These are phyloP conservation scores for Emydoidea blandingii DNA, from an alignment of 2,797 vertebrate genomes.

Conservation along the genomic window DNA sequence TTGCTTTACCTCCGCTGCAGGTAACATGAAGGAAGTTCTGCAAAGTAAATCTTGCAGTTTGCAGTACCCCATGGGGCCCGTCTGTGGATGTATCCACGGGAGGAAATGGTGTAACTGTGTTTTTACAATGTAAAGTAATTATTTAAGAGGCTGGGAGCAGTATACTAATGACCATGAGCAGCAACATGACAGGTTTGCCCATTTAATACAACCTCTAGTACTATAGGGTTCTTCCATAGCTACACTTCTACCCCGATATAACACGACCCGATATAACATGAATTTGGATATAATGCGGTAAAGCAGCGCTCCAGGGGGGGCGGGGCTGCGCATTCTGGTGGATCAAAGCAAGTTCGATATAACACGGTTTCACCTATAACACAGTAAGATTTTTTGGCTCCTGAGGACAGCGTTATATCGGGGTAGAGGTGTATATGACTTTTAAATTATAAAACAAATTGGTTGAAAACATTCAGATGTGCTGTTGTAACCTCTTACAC, in stretches of 20 bases:
- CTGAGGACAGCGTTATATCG: too few relatives aligned
- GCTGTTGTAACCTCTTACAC: not conserved
- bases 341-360: too few relatives aligned
- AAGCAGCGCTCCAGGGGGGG: too few relatives aligned
- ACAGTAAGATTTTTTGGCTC: too few relatives aligned
- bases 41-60: not conserved
- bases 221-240: not conserved
- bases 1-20: not conserved
- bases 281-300: too few relatives aligned
- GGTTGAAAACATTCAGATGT: not conserved
- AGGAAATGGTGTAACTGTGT: not conserved
- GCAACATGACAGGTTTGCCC: not conserved
- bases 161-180: not conserved
- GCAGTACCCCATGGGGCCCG: not conserved
- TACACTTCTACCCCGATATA: not conserved
- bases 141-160: not conserved
- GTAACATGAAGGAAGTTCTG: not conserved
- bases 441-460: not conserved
- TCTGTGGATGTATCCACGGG: not conserved
- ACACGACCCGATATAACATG: too few relatives aligned
- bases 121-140: not conserved
- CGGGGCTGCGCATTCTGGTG: too few relatives aligned
- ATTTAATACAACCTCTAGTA: not conserved
- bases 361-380: too few relatives aligned
- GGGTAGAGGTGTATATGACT: not conserved